Conservation (phyloP, 2,888 invertebrate genomes). For the Gisinianus flammeolus region DNA sequence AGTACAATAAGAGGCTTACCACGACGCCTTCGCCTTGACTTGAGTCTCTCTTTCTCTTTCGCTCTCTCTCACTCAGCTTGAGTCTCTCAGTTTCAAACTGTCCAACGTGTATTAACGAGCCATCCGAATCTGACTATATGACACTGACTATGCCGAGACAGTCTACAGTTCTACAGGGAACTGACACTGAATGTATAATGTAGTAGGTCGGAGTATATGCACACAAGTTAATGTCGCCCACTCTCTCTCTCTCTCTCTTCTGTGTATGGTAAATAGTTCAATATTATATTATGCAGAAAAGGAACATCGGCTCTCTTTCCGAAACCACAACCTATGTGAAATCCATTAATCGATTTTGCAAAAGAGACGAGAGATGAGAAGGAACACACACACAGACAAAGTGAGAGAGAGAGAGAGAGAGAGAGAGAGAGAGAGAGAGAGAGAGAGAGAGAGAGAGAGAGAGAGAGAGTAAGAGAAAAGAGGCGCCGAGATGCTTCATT, state of each 20-base stretch:
- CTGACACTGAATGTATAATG: not conserved
- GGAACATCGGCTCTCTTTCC: not conserved
- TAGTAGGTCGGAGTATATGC: not conserved
- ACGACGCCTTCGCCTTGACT: not conserved
- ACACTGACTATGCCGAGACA: too few species aligned
- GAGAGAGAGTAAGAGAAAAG: not conserved
- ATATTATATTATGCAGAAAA: not conserved
- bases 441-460: not conserved
- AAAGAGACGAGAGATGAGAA: not conserved
- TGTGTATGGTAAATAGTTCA: too few species aligned
- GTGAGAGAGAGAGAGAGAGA: not conserved
- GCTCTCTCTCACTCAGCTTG: too few species aligned
- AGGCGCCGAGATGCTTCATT: slow-evolving; percentile 27
- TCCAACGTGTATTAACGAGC: slow-evolving; percentile 3
- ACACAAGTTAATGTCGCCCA: not conserved
- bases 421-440: not conserved
- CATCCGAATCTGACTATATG: not conserved
- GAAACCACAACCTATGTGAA: not conserved
- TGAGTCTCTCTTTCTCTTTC: not conserved
- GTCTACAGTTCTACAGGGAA: too few species aligned
- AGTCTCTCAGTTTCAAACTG: too few species aligned
- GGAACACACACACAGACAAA: not conserved
- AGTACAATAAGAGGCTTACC: not conserved
- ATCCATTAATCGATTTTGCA: slow-evolving; percentile 37
- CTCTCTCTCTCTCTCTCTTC: not conserved